Evolutionary conservation across 2,888 invertebrate genomes (phyloP).

Genomic region (Cataglyphis cursor): DNA sequence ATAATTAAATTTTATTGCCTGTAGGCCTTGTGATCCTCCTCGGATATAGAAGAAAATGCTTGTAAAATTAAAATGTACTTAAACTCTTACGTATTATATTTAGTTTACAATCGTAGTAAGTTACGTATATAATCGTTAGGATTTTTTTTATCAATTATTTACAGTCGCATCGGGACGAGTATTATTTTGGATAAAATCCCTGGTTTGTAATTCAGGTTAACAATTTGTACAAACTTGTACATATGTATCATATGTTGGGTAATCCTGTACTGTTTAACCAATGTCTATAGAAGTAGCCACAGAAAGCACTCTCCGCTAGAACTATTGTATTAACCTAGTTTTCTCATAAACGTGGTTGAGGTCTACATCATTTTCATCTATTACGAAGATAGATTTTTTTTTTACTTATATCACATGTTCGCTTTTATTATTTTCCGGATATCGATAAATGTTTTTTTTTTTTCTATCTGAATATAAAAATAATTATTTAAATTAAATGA

Average conservation of each 20-base stretch:
- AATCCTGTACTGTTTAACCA: constrained; percentile 29
- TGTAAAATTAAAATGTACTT: not conserved
- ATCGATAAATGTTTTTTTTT: constrained; percentile 17
- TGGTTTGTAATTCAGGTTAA: constrained; percentile 13
- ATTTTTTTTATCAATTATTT: not conserved
- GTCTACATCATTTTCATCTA: constrained; percentile 23
- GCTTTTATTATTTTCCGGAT: not conserved
- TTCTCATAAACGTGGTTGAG: constrained; percentile 13
- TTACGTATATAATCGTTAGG: not conserved
- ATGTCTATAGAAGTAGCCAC: constrained; percentile 31
- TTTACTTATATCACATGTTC: not conserved
- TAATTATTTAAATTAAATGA: constrained; percentile 11
- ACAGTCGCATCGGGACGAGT: not conserved
- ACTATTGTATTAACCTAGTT: constrained; percentile 48
- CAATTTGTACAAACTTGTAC: constrained; percentile 26
- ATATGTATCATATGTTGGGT: constrained; percentile 30
- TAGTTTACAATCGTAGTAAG: not conserved
- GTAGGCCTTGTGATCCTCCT: not conserved
- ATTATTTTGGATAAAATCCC: not conserved
- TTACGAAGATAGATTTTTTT: constrained; percentile 6
- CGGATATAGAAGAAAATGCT: not conserved
- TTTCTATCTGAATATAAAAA: not conserved
- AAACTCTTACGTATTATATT: not conserved
- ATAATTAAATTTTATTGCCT: not conserved
- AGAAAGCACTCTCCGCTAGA: constrained; percentile 10